phyloP scores from a whole-genome alignment of 2,113 vertebrate species.

The Phyllopteryx taeniolatus region DNA sequence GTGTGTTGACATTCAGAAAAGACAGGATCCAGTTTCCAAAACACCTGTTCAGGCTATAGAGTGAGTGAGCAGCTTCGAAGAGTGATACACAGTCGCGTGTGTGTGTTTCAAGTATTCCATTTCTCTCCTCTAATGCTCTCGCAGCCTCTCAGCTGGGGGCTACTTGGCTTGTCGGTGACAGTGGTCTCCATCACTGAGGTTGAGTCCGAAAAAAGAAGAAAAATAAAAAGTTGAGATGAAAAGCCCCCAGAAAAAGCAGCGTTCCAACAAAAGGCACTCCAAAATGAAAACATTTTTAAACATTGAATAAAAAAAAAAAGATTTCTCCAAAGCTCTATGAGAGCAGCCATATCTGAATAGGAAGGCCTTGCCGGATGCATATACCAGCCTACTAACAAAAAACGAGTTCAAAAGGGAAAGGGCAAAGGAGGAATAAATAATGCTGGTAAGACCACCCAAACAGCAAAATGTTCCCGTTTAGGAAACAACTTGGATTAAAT shows the following conservation, averaged over 20 bases:
- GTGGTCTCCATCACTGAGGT: constrained; percentile 34
- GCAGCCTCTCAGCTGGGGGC: constrained; percentile 37
- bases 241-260: constrained; percentile 85
- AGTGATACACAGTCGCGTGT: constrained; percentile 60
- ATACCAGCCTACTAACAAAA: constrained; percentile 80
- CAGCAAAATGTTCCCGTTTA: constrained; percentile 74
- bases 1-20: constrained; percentile 75
- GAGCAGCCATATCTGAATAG: constrained; percentile 85
- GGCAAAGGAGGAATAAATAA: constrained; percentile 59
- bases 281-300: constrained; percentile 81
- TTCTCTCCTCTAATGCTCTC: constrained; percentile 47
- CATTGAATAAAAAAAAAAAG: constrained; percentile 47
- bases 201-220: constrained; percentile 6
- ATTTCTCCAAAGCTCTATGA: constrained; percentile 85
- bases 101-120: constrained; percentile 73
- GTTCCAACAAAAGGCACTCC: constrained; percentile 90
- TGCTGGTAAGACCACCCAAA: constrained; percentile 83
- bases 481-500: constrained; percentile 58
- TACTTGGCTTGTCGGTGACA: constrained; percentile 55
- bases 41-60: constrained; percentile 80
- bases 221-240: constrained; percentile 52
- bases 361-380: constrained; percentile 82
- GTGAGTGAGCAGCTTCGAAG: constrained; percentile 81
- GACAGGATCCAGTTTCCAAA: constrained; percentile 74
- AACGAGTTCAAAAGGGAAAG: constrained; percentile 28